Percentiles rank a stretch among this genome's conserved stretches.
Evolutionary conservation across 1,140 invertebrate genomes (phyloP).

Genomic region (Cyclargus thomasi): DNA sequence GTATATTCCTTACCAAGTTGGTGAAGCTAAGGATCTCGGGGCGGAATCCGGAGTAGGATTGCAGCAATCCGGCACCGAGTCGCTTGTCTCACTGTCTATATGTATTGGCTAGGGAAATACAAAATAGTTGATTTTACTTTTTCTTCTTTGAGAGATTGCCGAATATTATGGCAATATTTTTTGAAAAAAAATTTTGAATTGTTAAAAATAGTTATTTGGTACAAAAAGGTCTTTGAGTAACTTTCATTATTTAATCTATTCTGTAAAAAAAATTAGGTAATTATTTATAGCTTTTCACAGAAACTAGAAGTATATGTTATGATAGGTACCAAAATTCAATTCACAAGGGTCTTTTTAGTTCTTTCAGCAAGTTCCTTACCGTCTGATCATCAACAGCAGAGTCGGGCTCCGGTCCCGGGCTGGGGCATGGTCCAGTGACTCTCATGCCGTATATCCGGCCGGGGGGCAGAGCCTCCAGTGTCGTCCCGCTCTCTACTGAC

Average conservation of each 20-base stretch:
- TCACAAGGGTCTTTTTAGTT: no score
- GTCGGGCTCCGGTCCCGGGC: conserved; percentile 57
- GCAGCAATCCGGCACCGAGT: conserved; percentile 61
- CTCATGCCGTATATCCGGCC: conserved; percentile 93
- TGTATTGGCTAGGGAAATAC: conserved; percentile 57
- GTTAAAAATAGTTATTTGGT: no score
- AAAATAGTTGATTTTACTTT: no score
- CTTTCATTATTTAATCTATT: no score
- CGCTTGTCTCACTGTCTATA: conserved; percentile 67
- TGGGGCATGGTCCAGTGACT: conserved; percentile 79
- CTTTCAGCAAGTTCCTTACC: conserved; percentile 44
- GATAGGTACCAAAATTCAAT: no score
- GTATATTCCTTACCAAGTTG: conserved; percentile 34
- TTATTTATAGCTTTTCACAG: no score
- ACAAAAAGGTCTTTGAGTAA: no score
- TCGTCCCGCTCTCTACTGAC: conserved; percentile 89
- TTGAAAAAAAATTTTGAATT: no score
- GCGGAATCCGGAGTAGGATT: conserved; percentile 48
- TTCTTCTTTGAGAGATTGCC: no score
- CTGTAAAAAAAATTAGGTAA: no score
- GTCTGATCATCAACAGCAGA: conserved; percentile 54
- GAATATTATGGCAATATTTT: no score
- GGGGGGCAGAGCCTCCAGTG: conserved; percentile 88
- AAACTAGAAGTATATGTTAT: no score
- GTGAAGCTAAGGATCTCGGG: conserved; percentile 30